phyloP scores from a whole-genome alignment of 2,797 vertebrate genomes.

The Micromesistius poutassou region DNA sequence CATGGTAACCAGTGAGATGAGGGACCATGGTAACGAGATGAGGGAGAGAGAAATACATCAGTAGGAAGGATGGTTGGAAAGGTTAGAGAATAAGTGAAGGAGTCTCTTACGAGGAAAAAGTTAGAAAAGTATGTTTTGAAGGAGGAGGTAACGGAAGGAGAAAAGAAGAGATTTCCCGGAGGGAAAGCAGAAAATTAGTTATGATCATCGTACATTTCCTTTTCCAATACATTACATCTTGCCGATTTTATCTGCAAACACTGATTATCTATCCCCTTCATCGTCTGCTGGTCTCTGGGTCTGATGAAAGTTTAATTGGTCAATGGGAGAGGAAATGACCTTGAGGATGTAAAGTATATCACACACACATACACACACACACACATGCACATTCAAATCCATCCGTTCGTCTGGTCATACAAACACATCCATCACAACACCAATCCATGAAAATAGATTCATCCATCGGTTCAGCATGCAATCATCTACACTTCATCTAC shows the following conservation, averaged over 20 bases:
- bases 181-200: not conserved
- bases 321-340: not conserved
- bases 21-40: no score
- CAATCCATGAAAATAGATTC: slow-evolving; percentile 50
- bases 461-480: slow-evolving; percentile 13
- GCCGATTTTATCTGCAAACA: not conserved
- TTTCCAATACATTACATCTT: not conserved
- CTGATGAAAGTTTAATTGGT: not conserved
- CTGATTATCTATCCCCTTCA: not conserved
- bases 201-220: not conserved
- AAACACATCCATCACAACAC: not conserved
- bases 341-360: not conserved
- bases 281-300: not conserved
- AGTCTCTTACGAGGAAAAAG: not conserved
- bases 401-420: not conserved
- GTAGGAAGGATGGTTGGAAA: not conserved
- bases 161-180: not conserved
- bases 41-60: no score
- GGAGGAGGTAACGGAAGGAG: not conserved
- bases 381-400: not conserved
- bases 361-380: slow-evolving; percentile 1
- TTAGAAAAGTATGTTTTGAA: not conserved
- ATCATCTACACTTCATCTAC: slow-evolving; percentile 30
- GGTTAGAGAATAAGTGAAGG: not conserved
- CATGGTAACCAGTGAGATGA: not conserved